Base-by-base conservation (phyloP, 2,888 invertebrate genomes). In the Calameuta idolon region DNA sequence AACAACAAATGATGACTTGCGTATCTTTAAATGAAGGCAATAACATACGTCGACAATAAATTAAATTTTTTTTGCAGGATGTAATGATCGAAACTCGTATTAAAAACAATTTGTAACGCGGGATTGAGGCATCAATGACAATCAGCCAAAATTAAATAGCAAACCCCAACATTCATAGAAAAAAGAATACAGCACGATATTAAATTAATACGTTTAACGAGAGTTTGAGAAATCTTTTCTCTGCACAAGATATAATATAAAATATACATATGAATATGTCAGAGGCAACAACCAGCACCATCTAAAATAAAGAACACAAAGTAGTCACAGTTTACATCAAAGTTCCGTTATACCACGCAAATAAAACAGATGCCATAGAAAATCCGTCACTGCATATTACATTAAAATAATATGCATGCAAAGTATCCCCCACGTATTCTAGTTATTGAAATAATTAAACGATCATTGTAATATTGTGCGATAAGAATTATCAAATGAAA, bases 251-350 rank as follows among this genome's bases (percentile, higher is more conserved):
- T 76, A 79, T 34, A 23, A 33, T 30, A 9, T 12, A 69, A 75
- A 35, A 69, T 76, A 79, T 34, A 23, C 55, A 55, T 55, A 55
- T 55, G 55, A 9, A 23, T 40, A 76, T 76, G 73, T 77, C 40
- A 77, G 71, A 84, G 79, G 82, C 81, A 85, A 85, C 84, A 85
- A 87, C 87, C 90, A 90, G 87, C 90, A 90, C 89, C 88, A 86
- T 87, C 84, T 84, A 89, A 75, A 87, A 85, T 82, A 85, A 81
- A 77, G 71, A 77, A 79, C 80, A 79, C 80, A 82, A 80, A 76
- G 73, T 81, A 83, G 79, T 79, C 73, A 81, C 37, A 77, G 55
- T 76, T 76, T 78, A 76, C 73, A 76, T 69, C 31, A 30, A 76
- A 73, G 35, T 76, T 23, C 55, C 33, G 37, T 73, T 76, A 73